Evolutionary conservation across 1,140 invertebrate genomes (phyloP).

Genomic region (Chrysopa pallens): DNA sequence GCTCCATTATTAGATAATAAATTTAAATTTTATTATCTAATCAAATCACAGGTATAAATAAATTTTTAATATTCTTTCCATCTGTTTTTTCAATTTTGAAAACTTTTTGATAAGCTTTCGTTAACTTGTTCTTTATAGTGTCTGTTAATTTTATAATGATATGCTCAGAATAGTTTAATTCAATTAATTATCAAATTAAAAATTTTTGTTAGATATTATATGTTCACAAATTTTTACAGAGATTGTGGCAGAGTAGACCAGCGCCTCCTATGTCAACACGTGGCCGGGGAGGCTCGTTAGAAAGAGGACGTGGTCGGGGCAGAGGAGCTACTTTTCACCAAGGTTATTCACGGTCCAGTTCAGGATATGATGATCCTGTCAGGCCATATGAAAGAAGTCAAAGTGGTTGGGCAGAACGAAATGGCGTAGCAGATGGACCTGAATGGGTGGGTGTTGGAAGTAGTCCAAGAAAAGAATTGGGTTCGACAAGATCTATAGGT

Average conservation of each 20-base stretch:
- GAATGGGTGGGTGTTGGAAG: slow-evolving; percentile 21
- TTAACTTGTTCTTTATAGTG: too few species aligned
- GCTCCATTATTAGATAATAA: too few species aligned
- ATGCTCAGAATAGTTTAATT: too few species aligned
- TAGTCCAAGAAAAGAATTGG: slow-evolving; percentile 41
- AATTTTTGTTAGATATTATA: background rate
- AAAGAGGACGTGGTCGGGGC: slow-evolving; percentile 22
- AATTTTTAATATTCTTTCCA: too few species aligned
- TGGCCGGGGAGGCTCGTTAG: slow-evolving; percentile 32
- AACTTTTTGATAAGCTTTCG: too few species aligned
- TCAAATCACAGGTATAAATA: too few species aligned
- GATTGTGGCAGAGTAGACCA: slow-evolving; percentile 1
- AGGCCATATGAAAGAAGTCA: slow-evolving; percentile 9
- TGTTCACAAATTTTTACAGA: slow-evolving; percentile 6
- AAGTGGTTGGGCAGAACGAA: slow-evolving; percentile 38
- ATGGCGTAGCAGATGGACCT: slow-evolving; percentile 40
- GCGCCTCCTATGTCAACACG: slow-evolving; percentile 33
- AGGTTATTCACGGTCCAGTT: slow-evolving; percentile 16
- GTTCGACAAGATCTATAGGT: slow-evolving; percentile 22
- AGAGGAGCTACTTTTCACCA: slow-evolving; percentile 19
- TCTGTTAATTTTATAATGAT: too few species aligned
- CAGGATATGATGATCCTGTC: slow-evolving; percentile 16
- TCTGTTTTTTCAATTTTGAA: too few species aligned
- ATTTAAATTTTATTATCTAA: too few species aligned
- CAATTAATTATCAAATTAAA: too few species aligned